These are phyloP conservation scores for Tetrapedia diversipes DNA, from an alignment of 2,888 invertebrate genomes.

Conservation along the genomic window DNA sequence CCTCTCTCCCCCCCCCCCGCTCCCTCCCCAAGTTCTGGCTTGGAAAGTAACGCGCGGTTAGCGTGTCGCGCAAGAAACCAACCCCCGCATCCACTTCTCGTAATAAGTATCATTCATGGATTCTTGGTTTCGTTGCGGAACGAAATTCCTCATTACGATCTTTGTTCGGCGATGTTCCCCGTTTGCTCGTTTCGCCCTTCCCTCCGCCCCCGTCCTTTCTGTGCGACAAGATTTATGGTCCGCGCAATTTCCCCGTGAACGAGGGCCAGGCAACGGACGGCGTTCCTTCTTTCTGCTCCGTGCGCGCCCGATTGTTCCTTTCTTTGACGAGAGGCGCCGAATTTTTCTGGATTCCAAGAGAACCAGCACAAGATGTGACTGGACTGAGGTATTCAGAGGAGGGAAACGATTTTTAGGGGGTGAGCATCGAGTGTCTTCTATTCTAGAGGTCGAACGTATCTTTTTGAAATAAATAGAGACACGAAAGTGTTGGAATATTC, in stretches of 20 bases:
- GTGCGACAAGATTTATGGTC: slow-evolving; percentile 36
- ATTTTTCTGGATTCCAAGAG: slow-evolving; percentile 42
- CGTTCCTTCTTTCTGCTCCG: slow-evolving; percentile 1
- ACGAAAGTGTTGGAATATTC: no score
- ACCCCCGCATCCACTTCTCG: background rate
- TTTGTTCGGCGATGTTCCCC: background rate
- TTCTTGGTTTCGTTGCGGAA: background rate
- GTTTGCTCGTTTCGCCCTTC: slow-evolving; percentile 3
- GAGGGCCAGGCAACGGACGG: slow-evolving; percentile 18
- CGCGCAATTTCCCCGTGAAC: slow-evolving; percentile 29
- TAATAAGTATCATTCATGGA: slow-evolving; percentile 2
- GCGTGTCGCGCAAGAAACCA: slow-evolving; percentile 18
- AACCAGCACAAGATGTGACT: background rate
- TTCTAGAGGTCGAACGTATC: no score
- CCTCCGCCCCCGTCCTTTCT: background rate
- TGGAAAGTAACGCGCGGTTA: slow-evolving; percentile 20
- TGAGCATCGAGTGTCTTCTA: no score
- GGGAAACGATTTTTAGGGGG: slow-evolving; percentile 56
- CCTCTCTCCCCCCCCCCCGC: no score
- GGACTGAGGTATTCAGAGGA: no score
- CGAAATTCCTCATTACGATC: slow-evolving; percentile 9
- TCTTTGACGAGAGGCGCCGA: slow-evolving; percentile 28
- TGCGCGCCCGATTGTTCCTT: slow-evolving; percentile 23
- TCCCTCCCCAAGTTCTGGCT: background rate
- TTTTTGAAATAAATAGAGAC: no score